Percentiles rank a stretch among this genome's conserved stretches.
These are phyloP conservation scores for Cyanoramphus novaezelandiae DNA, from an alignment of 2,113 vertebrate species.

Conservation along the genomic window DNA sequence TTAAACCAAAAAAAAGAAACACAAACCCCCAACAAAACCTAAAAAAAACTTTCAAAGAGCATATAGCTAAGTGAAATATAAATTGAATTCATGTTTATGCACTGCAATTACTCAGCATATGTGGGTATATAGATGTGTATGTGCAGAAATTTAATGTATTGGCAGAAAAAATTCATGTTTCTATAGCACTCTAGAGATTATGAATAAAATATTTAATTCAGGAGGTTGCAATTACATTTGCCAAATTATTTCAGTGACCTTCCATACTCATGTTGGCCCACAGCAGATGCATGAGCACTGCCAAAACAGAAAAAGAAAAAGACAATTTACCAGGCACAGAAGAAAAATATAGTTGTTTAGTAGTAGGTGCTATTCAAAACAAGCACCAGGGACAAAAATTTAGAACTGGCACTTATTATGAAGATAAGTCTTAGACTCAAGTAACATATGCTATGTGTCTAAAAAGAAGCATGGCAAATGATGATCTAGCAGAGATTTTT, in stretches of 20 bases:
- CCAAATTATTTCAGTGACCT: conserved; percentile 29
- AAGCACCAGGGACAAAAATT: not conserved
- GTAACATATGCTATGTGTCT: not conserved
- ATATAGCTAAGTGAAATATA: not conserved
- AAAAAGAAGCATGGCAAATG: not conserved
- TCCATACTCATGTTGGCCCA: not conserved
- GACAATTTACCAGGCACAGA: not conserved
- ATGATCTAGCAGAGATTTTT: not conserved
- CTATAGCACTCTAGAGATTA: not conserved
- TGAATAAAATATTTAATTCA: conserved; percentile 43
- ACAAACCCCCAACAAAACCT: not conserved
- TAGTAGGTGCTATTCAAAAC: not conserved
- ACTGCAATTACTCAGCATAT: conserved; percentile 1
- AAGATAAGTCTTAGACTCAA: not conserved
- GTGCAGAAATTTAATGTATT: not conserved
- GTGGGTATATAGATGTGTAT: not conserved
- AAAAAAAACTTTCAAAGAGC: not conserved
- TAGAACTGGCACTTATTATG: not conserved
- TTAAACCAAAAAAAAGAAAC: not conserved
- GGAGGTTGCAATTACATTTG: not conserved
- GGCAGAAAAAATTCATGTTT: conserved; percentile 15
- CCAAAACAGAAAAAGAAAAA: not conserved
- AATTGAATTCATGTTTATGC: conserved; percentile 3
- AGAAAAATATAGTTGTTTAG: not conserved
- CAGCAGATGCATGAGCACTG: not conserved